Base-by-base conservation (phyloP, 1,140 invertebrate species). In the Eufriesea mexicana region DNA sequence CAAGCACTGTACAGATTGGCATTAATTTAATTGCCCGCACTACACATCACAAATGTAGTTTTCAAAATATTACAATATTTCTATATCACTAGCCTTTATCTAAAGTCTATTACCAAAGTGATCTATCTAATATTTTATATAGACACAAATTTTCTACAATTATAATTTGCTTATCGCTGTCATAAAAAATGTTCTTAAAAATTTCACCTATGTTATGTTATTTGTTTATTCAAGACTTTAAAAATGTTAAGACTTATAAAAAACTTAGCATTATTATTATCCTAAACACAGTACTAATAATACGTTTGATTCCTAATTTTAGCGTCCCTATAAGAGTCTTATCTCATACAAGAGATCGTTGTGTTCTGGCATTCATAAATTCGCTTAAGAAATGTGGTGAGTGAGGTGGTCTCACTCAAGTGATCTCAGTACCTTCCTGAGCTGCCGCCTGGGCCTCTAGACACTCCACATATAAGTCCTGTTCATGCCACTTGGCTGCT, bases 401-500 rank as follows among this genome's bases (percentile, higher is more conserved):
- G 90, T 89, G 89, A 93, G 90, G 85, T 88, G 89, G 79, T 87
- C 90, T 93, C 92, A 89, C 89, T 91, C 92, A 88, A 91, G 89
- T 92, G 90, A 93, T 93, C 92, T 94, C 91, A 93, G 91, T 95
- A 94, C 94, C 94, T 94, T 95, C 94, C 91, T 95, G 93, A 89
- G 93, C 89, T 92, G 94, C 90, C 86, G 92, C 89, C 84, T 95
- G 94, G 73, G 93, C 89, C 91, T 95, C 95, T 89, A 95, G 92
- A 85, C 89, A 92, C 85, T 95, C 95, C 89, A 95, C 89, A 92
- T 95, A 95, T 75, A 94, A 93, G 80, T 95, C 95, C 92, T 95
- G 94, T 91, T 95, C 94, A 79, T 92, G 92, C 95, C 95, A 95
- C 86, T 95, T 95, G 83, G 92, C 92, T 79, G 94, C 89, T 78